phyloP scores from a whole-genome alignment of 2,888 invertebrate species.

The Apantesis nais region DNA sequence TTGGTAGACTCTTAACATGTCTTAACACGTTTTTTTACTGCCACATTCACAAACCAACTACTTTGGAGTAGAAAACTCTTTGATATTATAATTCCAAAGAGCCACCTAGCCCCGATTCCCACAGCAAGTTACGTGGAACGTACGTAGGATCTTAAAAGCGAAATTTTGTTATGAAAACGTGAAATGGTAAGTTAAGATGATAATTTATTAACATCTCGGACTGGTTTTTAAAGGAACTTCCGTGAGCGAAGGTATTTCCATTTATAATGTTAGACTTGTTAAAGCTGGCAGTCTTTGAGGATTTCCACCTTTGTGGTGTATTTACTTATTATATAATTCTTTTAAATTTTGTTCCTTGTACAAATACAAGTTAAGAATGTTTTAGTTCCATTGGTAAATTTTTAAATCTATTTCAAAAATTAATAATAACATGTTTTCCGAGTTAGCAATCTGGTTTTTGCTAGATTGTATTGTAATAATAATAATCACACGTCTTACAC shows the following conservation, averaged over 20 bases:
- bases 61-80: constrained; percentile 36
- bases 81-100: constrained; percentile 53
- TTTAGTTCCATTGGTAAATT: no score
- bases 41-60: constrained; percentile 22
- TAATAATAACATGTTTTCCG: no score
- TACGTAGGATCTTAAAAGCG: constrained; percentile 37
- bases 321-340: background rate
- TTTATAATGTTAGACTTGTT: constrained; percentile 7
- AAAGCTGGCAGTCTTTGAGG: background rate
- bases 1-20: background rate
- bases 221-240: constrained; percentile 21
- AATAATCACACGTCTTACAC: no score
- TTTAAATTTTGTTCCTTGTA: background rate
- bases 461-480: no score
- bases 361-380: background rate
- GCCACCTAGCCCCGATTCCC: constrained; percentile 30
- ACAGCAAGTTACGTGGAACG: constrained; percentile 27
- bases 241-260: background rate
- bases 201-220: constrained; percentile 38
- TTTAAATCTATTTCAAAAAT: no score
- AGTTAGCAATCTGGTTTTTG: no score
- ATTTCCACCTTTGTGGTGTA: background rate
- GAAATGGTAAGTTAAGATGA: constrained; percentile 38
- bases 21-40: constrained; percentile 16
- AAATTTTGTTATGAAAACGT: constrained; percentile 36